Evolutionary conservation across 2,113 vertebrate species (phyloP).

Genomic region (Aix galericulata): DNA sequence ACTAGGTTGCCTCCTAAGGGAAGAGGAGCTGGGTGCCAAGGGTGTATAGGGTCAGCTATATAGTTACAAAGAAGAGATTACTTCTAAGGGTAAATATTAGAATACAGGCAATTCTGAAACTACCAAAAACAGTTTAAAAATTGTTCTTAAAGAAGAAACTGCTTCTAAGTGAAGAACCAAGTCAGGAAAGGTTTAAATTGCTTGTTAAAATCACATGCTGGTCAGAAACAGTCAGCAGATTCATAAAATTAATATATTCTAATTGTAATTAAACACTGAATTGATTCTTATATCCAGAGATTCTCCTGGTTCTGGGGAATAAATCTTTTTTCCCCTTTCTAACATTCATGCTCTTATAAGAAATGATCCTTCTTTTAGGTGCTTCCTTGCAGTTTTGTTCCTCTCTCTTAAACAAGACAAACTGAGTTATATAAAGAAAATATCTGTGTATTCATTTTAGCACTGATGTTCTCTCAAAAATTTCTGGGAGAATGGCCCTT

Average conservation of each 20-base stretch:
- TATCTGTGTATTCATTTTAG: background rate
- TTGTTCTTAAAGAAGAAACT: background rate
- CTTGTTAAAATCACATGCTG: background rate
- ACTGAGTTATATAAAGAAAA: background rate
- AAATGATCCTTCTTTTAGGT: background rate
- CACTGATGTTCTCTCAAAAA: background rate
- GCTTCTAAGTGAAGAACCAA: background rate
- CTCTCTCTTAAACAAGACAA: background rate
- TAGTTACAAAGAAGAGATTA: background rate
- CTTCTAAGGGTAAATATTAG: background rate
- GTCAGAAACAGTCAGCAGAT: background rate
- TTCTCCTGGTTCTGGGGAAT: background rate
- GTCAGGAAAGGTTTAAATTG: background rate
- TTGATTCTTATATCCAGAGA: background rate
- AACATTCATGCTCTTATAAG: background rate
- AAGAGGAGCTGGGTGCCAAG: background rate
- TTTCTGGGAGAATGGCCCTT: background rate
- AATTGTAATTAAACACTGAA: background rate
- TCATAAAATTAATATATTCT: background rate
- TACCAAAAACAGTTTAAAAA: background rate
- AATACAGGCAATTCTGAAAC: background rate
- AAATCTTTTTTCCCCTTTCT: background rate
- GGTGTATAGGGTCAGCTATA: background rate
- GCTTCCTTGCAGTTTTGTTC: background rate
- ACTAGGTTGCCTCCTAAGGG: background rate